Conservation (phyloP, 2,113 vertebrate genomes). For the Suncus etruscus region DNA sequence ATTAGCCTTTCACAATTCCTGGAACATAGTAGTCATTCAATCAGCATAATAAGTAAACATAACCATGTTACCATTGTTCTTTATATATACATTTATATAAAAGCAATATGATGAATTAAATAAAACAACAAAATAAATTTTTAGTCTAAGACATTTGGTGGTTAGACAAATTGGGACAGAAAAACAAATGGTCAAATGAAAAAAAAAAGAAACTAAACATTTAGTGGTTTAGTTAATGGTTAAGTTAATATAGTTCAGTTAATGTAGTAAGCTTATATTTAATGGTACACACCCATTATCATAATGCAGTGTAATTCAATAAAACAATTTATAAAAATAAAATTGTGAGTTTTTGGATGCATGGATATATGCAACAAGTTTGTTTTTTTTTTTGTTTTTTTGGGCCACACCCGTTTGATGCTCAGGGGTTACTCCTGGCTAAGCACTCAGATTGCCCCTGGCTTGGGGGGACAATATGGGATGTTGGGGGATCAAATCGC, state of each 20-base stretch:
- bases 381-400: too few species aligned
- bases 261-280: background rate
- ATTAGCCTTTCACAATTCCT: background rate
- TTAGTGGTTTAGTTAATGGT: too few species aligned
- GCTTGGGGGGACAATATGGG: too few species aligned
- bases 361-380: slow-evolving; percentile 12
- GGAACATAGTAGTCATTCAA: background rate
- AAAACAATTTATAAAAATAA: background rate
- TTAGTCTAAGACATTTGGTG: background rate
- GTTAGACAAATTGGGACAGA: background rate
- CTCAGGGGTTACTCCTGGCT: too few species aligned
- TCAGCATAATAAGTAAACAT: background rate
- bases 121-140: background rate
- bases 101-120: background rate
- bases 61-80: background rate
- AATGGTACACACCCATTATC: background rate
- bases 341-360: background rate
- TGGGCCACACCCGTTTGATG: too few species aligned
- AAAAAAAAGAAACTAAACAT: background rate
- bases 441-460: too few species aligned
- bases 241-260: too few species aligned
- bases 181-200: background rate
- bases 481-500: too few species aligned
- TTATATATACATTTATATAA: background rate
- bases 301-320: background rate